Conservation (phyloP, 2,888 invertebrate genomes). For the Cheilosia pagana region DNA sequence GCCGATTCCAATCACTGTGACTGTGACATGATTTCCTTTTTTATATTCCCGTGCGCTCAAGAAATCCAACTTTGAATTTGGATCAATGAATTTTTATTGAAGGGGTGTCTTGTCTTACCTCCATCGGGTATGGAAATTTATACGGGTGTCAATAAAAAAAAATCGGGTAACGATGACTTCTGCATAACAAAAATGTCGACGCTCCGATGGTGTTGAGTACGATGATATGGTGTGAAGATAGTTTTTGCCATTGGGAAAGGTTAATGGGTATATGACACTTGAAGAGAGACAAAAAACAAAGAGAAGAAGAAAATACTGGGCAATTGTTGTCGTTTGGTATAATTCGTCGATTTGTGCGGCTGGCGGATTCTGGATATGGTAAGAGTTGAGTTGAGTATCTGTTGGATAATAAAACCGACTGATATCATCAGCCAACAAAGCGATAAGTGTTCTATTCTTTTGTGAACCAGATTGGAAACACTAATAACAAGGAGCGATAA, state of each 20-base stretch:
- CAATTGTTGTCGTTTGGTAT: neutral
- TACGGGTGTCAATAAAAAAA: slow-evolving; percentile 68
- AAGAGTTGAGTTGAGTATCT: neutral
- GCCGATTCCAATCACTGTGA: slow-evolving; percentile 56
- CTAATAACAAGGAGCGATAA: too few species aligned
- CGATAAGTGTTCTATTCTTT: too few species aligned
- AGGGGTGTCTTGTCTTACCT: slow-evolving; percentile 43
- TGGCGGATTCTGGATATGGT: too few species aligned
- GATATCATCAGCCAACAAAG: too few species aligned
- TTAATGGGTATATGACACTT: slow-evolving; percentile 45
- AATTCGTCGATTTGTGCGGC: neutral
- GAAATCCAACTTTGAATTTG: slow-evolving; percentile 69
- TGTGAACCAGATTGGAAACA: too few species aligned
- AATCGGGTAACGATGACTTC: slow-evolving; percentile 67
- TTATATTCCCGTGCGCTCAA: slow-evolving; percentile 16
- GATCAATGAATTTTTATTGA: slow-evolving; percentile 74
- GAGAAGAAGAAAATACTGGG: neutral
- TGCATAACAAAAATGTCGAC: slow-evolving; percentile 56
- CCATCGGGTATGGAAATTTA: slow-evolving; percentile 63
- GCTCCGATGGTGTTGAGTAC: neutral
- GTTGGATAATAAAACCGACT: neutral
- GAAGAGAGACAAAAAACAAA: neutral
- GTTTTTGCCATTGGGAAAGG: slow-evolving; percentile 40
- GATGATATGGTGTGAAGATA: slow-evolving; percentile 24
- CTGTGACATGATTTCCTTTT: slow-evolving; percentile 40